A percentile compares a stretch with the other conserved stretches of the same genome.
Evolutionary conservation across 1,140 invertebrate species (phyloP).

Genomic region (Pseudoatta argentina): DNA sequence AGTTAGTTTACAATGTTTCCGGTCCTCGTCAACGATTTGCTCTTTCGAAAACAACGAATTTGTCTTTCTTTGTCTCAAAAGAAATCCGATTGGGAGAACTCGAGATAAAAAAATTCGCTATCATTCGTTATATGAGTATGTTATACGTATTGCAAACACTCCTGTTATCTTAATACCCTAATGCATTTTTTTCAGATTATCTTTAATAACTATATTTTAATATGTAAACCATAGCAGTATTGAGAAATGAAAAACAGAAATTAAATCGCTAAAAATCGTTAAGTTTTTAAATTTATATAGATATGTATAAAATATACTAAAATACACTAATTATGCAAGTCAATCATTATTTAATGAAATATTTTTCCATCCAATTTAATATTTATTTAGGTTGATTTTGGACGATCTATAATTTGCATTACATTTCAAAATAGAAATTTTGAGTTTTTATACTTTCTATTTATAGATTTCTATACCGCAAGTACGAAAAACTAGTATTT

Average conservation of each 20-base stretch:
- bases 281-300: not conserved
- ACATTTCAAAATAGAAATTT: too few species aligned
- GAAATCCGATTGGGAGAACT: not conserved
- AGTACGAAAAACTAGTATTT: too few species aligned
- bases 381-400: not conserved
- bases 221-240: not conserved
- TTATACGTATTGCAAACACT: not conserved
- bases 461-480: too few species aligned
- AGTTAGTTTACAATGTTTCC: constrained; percentile 33
- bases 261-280: not conserved
- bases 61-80: not conserved
- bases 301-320: too few species aligned
- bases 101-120: not conserved
- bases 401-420: too few species aligned
- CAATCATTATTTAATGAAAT: too few species aligned
- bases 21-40: not conserved
- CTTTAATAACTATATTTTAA: constrained; percentile 1
- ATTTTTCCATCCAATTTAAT: not conserved
- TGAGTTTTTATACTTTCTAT: too few species aligned
- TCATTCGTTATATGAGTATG: not conserved
- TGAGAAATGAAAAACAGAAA: not conserved
- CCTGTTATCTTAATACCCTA: not conserved
- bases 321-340: too few species aligned
- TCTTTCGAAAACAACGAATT: not conserved
- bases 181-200: not conserved